Evolutionary conservation across 2,113 vertebrate species (phyloP), one percentile per base, ranked within the genome.

Genomic region (Leucopsar rothschildi): DNA sequence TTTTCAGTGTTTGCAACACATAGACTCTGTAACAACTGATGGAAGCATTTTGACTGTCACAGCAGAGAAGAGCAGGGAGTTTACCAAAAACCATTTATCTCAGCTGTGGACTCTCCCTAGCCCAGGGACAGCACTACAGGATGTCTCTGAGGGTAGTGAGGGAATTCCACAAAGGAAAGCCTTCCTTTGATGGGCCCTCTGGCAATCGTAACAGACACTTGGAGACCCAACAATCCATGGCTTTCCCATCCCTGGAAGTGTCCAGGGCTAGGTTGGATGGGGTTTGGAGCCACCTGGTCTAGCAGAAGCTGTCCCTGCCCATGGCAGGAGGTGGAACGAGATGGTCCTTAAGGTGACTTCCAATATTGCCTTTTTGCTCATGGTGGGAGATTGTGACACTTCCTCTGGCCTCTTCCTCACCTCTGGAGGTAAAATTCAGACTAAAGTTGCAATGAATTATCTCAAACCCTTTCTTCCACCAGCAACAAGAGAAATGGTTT

Each of bases 371-470:
- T 28, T 12, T 81, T 59, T 44, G 6, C 16, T 50, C 4, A 0
- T 8, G 15, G 24, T 56, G 19, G 6, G 23, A 68, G 79, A 50
- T 12, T 52, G 6, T 42, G 76, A 3, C 0, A 0, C 3, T 72
- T 79, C 44, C 57, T 61, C 24, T 21, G 21, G 52, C 20, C 6
- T 63, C 44, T 81, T 80, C 28, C 18, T 55, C 44, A 35, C 22
- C 16, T 80, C n/a, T 28, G 15, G 57, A 83, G 22, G 14, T 17
- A 81, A 71, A 94, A 82, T 1, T 1, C 18, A 40, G 50, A 2
- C 12, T 59, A 1, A 52, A 85, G 7, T n/a, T 55, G 15, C 15
- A 37, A 12, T 15, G 20, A 25, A 6, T 66, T 78, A 6, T n/a
- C 3, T 4, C 53, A 91, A 57, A 45, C 5, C 14, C 5, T 37